Percentiles rank a stretch among this genome's conserved stretches.
Conservation (phyloP, 1,140 invertebrate genomes). For the Drosophila arizonae region DNA sequence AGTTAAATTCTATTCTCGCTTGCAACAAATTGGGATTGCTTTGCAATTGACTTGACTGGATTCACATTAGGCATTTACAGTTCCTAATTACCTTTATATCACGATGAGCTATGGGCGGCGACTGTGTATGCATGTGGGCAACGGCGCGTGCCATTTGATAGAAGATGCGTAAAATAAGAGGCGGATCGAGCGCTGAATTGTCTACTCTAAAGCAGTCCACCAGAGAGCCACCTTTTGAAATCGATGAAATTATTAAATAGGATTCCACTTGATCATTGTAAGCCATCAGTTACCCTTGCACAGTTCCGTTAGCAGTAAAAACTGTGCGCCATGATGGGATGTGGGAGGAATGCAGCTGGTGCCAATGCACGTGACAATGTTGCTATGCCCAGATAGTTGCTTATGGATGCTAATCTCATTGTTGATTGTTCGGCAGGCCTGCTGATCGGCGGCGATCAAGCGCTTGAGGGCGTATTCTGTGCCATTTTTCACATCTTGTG, state of each 20-base stretch:
- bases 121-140: slow-evolving; percentile 95
- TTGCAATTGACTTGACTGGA: neutral
- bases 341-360: slow-evolving; percentile 87
- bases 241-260: neutral
- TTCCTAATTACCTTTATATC: slow-evolving; percentile 87
- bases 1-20: too few species aligned
- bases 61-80: neutral
- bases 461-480: slow-evolving; percentile 96
- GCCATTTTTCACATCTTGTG: slow-evolving; percentile 92
- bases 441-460: slow-evolving; percentile 90
- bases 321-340: slow-evolving; percentile 87
- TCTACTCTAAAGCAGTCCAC: slow-evolving; percentile 90
- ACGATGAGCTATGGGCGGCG: slow-evolving; percentile 94
- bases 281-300: slow-evolving; percentile 84
- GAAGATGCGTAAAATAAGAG: slow-evolving; percentile 93
- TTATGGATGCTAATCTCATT: slow-evolving; percentile 92
- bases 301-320: slow-evolving; percentile 88
- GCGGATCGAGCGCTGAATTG: slow-evolving; percentile 85
- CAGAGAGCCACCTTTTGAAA: slow-evolving; percentile 87
- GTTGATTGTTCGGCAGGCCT: slow-evolving; percentile 89
- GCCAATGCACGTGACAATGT: slow-evolving; percentile 91
- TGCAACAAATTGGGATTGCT: neutral
- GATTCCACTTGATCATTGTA: neutral
- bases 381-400: slow-evolving; percentile 90
- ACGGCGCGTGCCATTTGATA: slow-evolving; percentile 96